Conservation (phyloP, 2,113 vertebrate genomes). For the Ploceus nigricollis region DNA sequence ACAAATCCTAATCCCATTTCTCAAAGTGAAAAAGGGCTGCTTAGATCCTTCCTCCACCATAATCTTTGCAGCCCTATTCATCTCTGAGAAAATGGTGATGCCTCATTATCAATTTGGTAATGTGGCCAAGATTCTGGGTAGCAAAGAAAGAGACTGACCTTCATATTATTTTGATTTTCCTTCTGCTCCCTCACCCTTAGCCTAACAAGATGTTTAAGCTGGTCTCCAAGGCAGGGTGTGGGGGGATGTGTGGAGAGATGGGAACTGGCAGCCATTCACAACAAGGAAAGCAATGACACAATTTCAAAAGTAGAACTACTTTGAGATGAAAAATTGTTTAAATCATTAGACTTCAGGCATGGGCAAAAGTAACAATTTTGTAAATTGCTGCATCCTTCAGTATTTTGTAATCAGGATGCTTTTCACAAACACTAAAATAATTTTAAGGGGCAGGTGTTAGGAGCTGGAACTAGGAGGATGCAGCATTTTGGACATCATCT, state of each 20-base stretch:
- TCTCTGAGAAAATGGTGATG: not conserved
- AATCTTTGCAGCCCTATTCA: not conserved
- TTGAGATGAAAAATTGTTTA: not conserved
- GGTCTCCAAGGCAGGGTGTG: rapidly evolving
- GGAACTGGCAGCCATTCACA: not conserved
- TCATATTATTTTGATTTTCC: not conserved
- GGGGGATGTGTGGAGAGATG: not conserved
- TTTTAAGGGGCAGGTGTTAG: not conserved
- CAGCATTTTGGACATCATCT: not conserved
- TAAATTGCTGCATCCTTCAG: not conserved
- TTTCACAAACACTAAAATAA: not conserved
- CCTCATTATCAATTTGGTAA: not conserved
- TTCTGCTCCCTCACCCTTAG: not conserved
- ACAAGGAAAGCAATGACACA: not conserved
- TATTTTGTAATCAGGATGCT: not conserved
- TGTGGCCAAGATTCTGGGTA: not conserved
- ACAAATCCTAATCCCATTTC: not conserved
- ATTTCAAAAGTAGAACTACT: not conserved
- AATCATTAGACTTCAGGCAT: not conserved
- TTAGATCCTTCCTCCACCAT: rapidly evolving
- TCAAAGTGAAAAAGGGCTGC: not conserved
- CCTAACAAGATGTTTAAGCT: not conserved
- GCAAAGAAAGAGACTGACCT: not conserved
- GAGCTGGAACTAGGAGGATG: not conserved
- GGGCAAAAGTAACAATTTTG: not conserved